These are phyloP conservation scores for Dendrophyllia cribrosa DNA, from an alignment of 64 coral and sea anemone species.

Conservation along the genomic window DNA sequence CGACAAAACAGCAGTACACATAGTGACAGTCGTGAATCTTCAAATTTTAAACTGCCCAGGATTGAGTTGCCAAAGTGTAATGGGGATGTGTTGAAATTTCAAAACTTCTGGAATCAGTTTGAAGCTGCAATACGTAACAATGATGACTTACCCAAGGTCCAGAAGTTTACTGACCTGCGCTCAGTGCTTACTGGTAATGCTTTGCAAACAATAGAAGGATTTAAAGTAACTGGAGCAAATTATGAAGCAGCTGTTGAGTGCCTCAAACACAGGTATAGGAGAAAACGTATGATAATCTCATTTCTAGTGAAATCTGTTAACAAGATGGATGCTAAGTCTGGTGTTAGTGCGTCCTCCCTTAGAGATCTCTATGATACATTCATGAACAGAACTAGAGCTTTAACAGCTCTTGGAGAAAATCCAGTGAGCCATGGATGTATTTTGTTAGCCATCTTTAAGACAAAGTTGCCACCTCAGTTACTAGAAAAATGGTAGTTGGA, in stretches of 20 bases:
- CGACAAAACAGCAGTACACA: background rate
- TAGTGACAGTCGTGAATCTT: constrained; percentile 12
- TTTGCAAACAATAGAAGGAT: constrained; percentile 47
- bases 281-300: constrained; percentile 50
- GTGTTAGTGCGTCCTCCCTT: background rate
- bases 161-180: constrained; percentile 72
- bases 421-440: constrained; percentile 39
- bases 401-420: constrained; percentile 48
- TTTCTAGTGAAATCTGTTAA: constrained; percentile 62
- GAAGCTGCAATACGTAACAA: constrained; percentile 62
- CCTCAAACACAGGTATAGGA: constrained; percentile 47
- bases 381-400: background rate
- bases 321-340: constrained; percentile 25
- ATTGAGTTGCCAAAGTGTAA: constrained; percentile 59
- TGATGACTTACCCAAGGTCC: constrained; percentile 53
- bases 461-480: constrained; percentile 15
- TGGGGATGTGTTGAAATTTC: constrained; percentile 71
- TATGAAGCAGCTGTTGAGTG: constrained; percentile 35
- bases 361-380: constrained; percentile 21
- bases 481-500: too few relatives aligned
- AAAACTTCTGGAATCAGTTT: constrained; percentile 69
- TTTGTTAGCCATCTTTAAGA: constrained; percentile 35
- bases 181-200: constrained; percentile 48
- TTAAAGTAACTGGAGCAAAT: constrained; percentile 52
- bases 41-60: constrained; percentile 45